Base-by-base conservation (phyloP, 1,140 invertebrate species). In the Eriosoma lanigerum region DNA sequence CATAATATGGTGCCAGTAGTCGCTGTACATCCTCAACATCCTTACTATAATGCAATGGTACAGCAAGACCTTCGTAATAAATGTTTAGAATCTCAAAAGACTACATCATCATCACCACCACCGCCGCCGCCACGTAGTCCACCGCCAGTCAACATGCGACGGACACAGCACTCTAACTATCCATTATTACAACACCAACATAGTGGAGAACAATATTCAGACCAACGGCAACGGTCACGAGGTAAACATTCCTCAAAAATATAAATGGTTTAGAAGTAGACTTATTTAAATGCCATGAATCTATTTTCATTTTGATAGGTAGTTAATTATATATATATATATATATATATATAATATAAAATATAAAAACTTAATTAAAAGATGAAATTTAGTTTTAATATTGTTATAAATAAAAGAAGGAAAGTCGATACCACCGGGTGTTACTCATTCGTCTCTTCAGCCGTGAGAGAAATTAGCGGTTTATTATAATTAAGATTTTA, bases 81-180 rank as follows among this genome's bases (percentile, higher is more conserved):
- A 13, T 24, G 21, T 52, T 10, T 29, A 24, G 46, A 50, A 52
- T 24, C 17, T 0, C 46, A 29, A 29, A 72, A 52, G 10, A 52
- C 68, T 38, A 38, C 32, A 38, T 38, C 32, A n/a, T n/a, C n/a
- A 21, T 46, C 66, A 12, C 66, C 66, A 0, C 62, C 62, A 1
- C 68, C 68, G 12, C 68, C 68, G n/a, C 64, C 64, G 13, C 44
- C 44, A n/a, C 68, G 46, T 1, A 72, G 68, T 52, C 68, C 68
- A 29, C 68, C 68, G 19, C 24, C 46, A 0, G 68, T 52, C 12
- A 72, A 50, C 17, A 24, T 50, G 5, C 46, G 48, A 12, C 24
- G 48, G 1, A 29, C 48, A 3, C 46, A 19, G 9, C 26, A n/a
- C n/a, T 32, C 26, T 32, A 15, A 29, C 15, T 62, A 62, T 62